Evolutionary conservation across 2,888 invertebrate species (phyloP), one percentile per base, ranked within the genome.

Genomic region (Drosophila eohydei): DNA sequence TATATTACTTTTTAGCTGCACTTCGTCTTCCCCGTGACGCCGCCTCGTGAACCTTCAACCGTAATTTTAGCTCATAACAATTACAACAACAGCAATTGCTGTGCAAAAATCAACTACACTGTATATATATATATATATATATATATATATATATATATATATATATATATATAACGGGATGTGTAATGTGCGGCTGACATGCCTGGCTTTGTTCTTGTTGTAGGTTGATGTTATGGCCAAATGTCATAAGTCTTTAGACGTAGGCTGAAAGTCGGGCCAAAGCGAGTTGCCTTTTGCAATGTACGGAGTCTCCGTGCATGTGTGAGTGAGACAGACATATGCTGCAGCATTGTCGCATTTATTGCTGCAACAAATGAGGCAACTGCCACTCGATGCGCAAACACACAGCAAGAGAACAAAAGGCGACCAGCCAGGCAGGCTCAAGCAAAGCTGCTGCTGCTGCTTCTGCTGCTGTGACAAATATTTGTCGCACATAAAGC

Each of bases 51-150:
- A 26, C 55, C 55, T 21, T 65, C 56, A 43, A 61, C 77, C 80
- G 72, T 84, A 87, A 87, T 84, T 84, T 89, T 71, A 79, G 77
- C 89, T 81, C 89, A 87, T 84, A 88, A 84, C 87, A 81, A 88
- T 88, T 84, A 87, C 84, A 87, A 72, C 83, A 87, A 88, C 80
- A 77, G 63, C 80, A 71, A 81, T 72, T 82, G 80, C 58, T 70
- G 61, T 59, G 62, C 64, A 74, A 81, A 83, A 86, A 86, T 83
- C 83, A 88, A 84, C 84, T 71, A 34, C 54, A 54, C 66, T 51
- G 4, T 54, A n/a, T 54, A 16, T 40, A 14, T 41, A 11, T 34
- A 14, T 56, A 43, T 26, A 43, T 26, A 56, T n/a, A n/a, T n/a
- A n/a, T n/a, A n/a, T n/a, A 40, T 41, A 12, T 50, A 44, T 41